A percentile compares a stretch with the other conserved stretches of the same genome.
Conservation (phyloP, 1,140 invertebrate species). For the Drosophila hydei region DNA sequence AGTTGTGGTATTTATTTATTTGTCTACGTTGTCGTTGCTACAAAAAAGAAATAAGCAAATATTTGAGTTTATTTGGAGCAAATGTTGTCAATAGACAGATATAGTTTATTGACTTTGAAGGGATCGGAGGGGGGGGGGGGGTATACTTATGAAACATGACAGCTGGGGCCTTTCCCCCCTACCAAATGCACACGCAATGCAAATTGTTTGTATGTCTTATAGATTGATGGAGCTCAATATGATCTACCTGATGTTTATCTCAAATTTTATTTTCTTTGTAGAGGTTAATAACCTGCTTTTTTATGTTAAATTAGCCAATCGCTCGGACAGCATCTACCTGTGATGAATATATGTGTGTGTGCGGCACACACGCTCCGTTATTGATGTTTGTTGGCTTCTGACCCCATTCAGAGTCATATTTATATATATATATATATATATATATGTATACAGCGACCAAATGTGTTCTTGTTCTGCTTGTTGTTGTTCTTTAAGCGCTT, state of each 20-base stretch:
- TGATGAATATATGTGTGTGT: slow-evolving; percentile 26
- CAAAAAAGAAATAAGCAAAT: slow-evolving; percentile 12
- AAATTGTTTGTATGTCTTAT: slow-evolving; percentile 12
- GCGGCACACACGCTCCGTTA: slow-evolving; percentile 36
- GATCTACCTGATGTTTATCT: slow-evolving; percentile 26
- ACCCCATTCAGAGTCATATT: slow-evolving; percentile 43
- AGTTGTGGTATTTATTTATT: slow-evolving; percentile 4
- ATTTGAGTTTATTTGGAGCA: slow-evolving; percentile 31
- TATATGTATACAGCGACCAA: not conserved
- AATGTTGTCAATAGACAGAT: not conserved
- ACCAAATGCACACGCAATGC: slow-evolving; percentile 19
- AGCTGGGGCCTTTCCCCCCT: not conserved
- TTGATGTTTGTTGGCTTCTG: slow-evolving; percentile 48
- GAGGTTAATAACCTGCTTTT: slow-evolving; percentile 39
- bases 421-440: too few relatives aligned
- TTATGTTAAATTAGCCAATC: slow-evolving; percentile 26
- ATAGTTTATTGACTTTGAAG: not conserved
- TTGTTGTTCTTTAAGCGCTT: slow-evolving; percentile 25
- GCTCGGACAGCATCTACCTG: slow-evolving; percentile 37
- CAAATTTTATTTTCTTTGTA: slow-evolving; percentile 5
- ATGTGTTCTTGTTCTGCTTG: slow-evolving; percentile 2
- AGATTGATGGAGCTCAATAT: slow-evolving; percentile 17
- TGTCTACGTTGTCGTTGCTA: slow-evolving; percentile 21
- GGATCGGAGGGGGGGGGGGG: not conserved
- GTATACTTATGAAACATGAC: slow-evolving; percentile 18